Evolutionary conservation across 2,113 vertebrate genomes (phyloP).

Genomic region (Sclerurus mexicanus): DNA sequence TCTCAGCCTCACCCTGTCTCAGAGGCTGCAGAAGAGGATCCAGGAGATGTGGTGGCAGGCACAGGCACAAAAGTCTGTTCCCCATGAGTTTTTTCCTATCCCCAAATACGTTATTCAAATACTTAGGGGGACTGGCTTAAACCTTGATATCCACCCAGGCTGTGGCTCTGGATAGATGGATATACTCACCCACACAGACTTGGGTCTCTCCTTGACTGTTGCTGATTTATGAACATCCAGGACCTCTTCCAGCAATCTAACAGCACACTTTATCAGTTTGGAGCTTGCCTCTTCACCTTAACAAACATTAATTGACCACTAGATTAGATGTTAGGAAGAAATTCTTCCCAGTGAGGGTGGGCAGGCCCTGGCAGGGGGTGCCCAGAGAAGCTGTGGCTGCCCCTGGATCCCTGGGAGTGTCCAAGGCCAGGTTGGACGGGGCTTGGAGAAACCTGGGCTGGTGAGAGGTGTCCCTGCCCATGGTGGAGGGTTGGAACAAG

Average conservation of each 20-base stretch:
- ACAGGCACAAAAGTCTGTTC: neutral
- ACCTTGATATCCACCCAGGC: neutral
- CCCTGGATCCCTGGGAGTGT: neutral
- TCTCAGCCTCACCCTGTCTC: neutral
- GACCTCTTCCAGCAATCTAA: neutral
- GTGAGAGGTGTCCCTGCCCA: neutral
- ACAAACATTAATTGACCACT: neutral
- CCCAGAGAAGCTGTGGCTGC: neutral
- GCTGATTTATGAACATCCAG: neutral
- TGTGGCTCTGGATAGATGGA: neutral
- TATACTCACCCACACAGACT: rapidly evolving
- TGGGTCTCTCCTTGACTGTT: neutral
- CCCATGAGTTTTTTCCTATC: neutral
- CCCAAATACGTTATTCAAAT: neutral
- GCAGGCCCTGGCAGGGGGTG: neutral
- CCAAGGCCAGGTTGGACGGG: rapidly evolving
- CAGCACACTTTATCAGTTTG: neutral
- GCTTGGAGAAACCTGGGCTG: neutral
- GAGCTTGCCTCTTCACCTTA: neutral
- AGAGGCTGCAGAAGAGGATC: neutral
- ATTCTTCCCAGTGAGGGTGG: neutral
- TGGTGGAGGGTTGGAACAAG: neutral
- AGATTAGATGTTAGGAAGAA: neutral
- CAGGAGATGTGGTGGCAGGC: neutral
- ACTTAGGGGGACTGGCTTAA: neutral